Evolutionary conservation across 2,888 invertebrate genomes (phyloP), one percentile per base, ranked within the genome.

Genomic region (Heteropelma amictum): DNA sequence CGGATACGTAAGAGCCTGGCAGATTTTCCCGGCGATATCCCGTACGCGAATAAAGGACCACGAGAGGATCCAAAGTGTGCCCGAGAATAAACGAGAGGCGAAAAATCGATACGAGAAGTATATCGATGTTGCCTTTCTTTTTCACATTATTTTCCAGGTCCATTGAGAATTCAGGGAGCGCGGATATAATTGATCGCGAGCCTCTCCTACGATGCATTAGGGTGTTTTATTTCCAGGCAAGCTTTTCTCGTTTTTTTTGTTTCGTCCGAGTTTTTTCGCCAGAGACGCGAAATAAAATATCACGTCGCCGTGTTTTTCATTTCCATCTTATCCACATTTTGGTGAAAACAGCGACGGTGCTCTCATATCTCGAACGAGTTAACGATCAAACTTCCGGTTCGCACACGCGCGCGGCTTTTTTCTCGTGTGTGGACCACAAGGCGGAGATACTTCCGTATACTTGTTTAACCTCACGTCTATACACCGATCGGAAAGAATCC

Each of bases 381-480:
- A 71, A 71, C 64, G 71, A 71, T 71, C 64, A 51, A 71, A 71
- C 71, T 71, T 71, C 64, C 71, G 56, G 51, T 54, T 42, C 40
- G 42, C 51, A 58, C 51, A 58, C 64, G 30, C 38, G 40, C 26
- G 49, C 38, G 64, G 54, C 40, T 64, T 49, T 26, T 26, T 30
- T 14, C 19, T 17, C 40, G 61, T 61, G 47, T 71, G 28, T 61
- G 28, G 23, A 23, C 45, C 28, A 26, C 17, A 17, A 28, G 28
- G 42, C 47, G 3, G 8, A 14, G 28, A 19, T 35, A 40, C 17
- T 54, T 17, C 54, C 23, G 8, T 28, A 10, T 30, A 21, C 45
- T 45, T n/a, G n/a, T n/a, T n/a, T n/a, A n/a, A n/a, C n/a, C n/a
- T n/a, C n/a, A n/a, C n/a, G n/a, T n/a, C n/a, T n/a, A n/a, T n/a